Conservation (phyloP, 2,113 vertebrate species). For the Oryzias melastigma region DNA sequence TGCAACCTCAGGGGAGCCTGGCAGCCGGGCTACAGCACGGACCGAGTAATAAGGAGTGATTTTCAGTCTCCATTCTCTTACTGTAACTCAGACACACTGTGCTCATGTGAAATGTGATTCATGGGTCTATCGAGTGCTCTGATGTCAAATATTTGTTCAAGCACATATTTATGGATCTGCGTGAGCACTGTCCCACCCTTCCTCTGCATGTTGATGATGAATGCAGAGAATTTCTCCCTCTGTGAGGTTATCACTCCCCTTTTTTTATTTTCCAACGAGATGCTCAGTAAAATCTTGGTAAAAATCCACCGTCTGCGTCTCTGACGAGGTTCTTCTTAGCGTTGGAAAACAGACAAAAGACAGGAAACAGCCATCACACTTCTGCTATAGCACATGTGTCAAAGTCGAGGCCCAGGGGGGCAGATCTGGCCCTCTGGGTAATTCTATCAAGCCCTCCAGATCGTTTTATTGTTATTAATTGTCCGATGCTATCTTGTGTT, state of each 20-base stretch:
- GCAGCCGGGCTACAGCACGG: slow-evolving; percentile 55
- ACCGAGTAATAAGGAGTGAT: slow-evolving; percentile 66
- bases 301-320: slow-evolving; percentile 33
- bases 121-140: slow-evolving; percentile 6
- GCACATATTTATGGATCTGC: neutral
- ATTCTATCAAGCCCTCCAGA: too few relatives aligned
- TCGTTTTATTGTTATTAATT: too few relatives aligned
- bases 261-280: slow-evolving; percentile 27
- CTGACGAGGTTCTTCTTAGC: slow-evolving; percentile 5
- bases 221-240: neutral
- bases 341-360: neutral
- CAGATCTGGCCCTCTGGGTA: too few relatives aligned
- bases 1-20: slow-evolving; percentile 61
- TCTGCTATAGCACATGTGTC: too few relatives aligned
- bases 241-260: slow-evolving; percentile 28
- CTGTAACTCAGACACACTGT: slow-evolving; percentile 44
- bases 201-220: neutral
- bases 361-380: too few relatives aligned
- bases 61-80: slow-evolving; percentile 54
- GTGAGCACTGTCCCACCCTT: neutral
- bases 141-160: slow-evolving; percentile 5
- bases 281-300: slow-evolving; percentile 43
- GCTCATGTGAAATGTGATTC: slow-evolving; percentile 32
- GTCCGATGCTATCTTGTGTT: too few relatives aligned
- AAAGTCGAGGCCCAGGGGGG: too few relatives aligned